Percentiles rank a stretch among this genome's conserved stretches.
phyloP scores from a whole-genome alignment of 2,797 vertebrate species.

The Choloepus didactylus region DNA sequence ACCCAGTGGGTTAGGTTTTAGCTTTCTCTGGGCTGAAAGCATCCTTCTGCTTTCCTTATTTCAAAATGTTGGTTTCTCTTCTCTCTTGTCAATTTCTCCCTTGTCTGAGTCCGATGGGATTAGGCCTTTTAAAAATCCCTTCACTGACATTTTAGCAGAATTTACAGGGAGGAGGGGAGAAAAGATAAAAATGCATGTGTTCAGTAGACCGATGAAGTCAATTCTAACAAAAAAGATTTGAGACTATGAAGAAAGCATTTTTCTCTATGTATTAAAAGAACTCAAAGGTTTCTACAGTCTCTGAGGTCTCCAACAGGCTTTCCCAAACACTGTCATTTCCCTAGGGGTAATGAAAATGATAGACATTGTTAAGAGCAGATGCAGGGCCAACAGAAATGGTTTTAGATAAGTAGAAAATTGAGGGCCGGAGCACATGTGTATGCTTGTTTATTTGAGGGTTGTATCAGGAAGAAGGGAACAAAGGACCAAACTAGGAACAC shows the following conservation, averaged over 20 bases:
- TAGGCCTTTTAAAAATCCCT: constrained; percentile 17
- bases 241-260: constrained; percentile 8
- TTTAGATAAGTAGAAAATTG: constrained; percentile 5
- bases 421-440: neutral
- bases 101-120: neutral
- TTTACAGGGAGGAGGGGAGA: neutral
- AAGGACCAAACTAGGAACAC: neutral
- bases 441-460: no score
- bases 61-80: constrained; percentile 4
- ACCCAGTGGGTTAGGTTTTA: neutral
- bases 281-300: neutral
- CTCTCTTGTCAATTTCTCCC: neutral
- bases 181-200: neutral
- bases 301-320: neutral
- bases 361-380: neutral
- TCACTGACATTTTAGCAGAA: neutral
- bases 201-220: constrained; percentile 8
- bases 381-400: neutral
- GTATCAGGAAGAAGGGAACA: neutral
- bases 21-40: neutral
- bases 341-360: constrained; percentile 35
- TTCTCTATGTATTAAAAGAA: constrained; percentile 45
- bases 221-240: constrained; percentile 41
- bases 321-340: neutral
- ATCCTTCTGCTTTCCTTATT: neutral